Percentiles rank a stretch among this genome's conserved stretches.
Conservation (phyloP, 2,888 invertebrate genomes). For the Heteropelma amictum region DNA sequence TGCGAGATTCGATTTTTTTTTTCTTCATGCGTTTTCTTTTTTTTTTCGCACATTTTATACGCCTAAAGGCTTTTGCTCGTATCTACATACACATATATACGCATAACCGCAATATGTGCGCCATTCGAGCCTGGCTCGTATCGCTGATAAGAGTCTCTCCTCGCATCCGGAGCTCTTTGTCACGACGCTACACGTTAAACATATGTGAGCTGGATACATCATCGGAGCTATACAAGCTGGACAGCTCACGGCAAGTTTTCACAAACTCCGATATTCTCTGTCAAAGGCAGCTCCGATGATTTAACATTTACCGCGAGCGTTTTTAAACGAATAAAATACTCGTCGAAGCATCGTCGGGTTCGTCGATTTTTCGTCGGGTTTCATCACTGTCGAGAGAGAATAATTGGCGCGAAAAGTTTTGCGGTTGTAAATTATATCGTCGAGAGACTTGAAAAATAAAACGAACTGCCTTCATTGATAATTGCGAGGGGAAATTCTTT, state of each 20-base stretch:
- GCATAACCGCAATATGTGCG: conserved; percentile 17
- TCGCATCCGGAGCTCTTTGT: conserved; percentile 36
- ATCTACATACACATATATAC: not conserved
- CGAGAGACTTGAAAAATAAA: no score
- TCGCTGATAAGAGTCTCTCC: conserved; percentile 47
- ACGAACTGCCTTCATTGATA: no score
- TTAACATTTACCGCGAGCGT: no score
- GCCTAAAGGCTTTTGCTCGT: not conserved
- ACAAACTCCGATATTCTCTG: conserved; percentile 8
- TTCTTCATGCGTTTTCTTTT: not conserved
- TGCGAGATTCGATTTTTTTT: not conserved
- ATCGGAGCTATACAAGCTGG: conserved; percentile 29
- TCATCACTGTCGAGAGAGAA: no score
- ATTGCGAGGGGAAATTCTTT: no score
- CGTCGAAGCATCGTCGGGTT: no score
- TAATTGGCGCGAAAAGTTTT: no score
- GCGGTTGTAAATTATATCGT: no score
- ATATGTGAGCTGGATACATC: conserved; percentile 8
- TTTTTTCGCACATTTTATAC: not conserved
- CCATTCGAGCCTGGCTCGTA: conserved; percentile 27
- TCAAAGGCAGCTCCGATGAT: no score
- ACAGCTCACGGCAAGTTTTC: conserved; percentile 21
- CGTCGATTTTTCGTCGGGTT: no score
- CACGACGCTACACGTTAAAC: not conserved
- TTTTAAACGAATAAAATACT: no score